Conservation (phyloP, 1,140 invertebrate species). For the Habropoda laboriosa region DNA sequence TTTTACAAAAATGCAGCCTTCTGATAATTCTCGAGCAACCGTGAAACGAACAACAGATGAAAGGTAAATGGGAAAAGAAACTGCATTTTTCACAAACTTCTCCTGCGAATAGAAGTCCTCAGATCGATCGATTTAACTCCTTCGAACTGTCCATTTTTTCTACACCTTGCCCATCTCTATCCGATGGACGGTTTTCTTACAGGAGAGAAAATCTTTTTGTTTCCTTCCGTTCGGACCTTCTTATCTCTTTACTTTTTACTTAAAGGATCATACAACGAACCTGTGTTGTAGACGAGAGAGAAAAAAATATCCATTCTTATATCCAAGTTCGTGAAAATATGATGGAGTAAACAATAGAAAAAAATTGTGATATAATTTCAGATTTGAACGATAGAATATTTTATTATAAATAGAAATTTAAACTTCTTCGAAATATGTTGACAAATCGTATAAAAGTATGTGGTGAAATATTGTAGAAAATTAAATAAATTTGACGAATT, state of each 20-base stretch:
- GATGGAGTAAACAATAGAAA: too few relatives aligned
- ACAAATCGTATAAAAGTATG: too few relatives aligned
- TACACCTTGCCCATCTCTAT: slow-evolving; percentile 1
- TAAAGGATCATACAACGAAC: not conserved
- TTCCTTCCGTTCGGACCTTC: slow-evolving; percentile 18
- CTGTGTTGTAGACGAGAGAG: too few relatives aligned
- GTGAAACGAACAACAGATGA: not conserved
- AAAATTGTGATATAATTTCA: too few relatives aligned
- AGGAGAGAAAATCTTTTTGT: slow-evolving; percentile 25
- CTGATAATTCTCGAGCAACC: not conserved
- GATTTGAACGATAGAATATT: too few relatives aligned
- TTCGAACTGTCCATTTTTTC: slow-evolving; percentile 24
- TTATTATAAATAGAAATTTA: too few relatives aligned
- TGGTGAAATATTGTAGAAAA: too few relatives aligned
- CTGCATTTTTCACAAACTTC: slow-evolving; percentile 15
- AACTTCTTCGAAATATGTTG: too few relatives aligned
- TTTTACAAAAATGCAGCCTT: not conserved
- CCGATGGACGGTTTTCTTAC: slow-evolving; percentile 37
- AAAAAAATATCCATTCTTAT: too few relatives aligned
- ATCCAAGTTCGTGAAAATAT: too few relatives aligned
- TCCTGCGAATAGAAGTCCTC: slow-evolving; percentile 25
- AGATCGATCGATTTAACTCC: slow-evolving; percentile 54
- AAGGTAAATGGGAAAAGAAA: slow-evolving; percentile 15
- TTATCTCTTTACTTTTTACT: slow-evolving; percentile 17
- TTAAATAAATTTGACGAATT: too few relatives aligned